Percentiles rank a stretch among this genome's conserved stretches.
Evolutionary conservation across 2,888 invertebrate species (phyloP).

Genomic region (Cosmorhoe ocellata): DNA sequence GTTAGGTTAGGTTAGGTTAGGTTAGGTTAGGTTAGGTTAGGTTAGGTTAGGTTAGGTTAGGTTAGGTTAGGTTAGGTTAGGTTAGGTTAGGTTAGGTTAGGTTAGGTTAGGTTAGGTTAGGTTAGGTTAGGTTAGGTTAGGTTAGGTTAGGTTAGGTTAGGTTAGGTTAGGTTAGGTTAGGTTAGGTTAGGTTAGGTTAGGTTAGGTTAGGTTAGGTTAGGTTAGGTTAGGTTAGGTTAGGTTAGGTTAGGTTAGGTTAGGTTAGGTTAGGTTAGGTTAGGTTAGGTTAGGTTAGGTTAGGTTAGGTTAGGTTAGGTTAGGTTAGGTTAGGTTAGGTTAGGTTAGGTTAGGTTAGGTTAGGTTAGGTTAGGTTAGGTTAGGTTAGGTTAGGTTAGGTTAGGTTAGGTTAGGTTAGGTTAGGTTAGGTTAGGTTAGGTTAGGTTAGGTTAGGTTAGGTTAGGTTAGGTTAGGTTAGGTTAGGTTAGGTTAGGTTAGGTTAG

Average conservation of each 20-base stretch:
- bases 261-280: conserved; percentile 27
- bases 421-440: not conserved
- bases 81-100: conserved; percentile 17
- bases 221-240: conserved; percentile 22
- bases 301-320: conserved; percentile 24
- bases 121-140: conserved; percentile 18
- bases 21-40: conserved; percentile 26
- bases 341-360: conserved; percentile 29
- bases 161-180: conserved; percentile 21
- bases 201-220: conserved; percentile 25
- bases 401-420: conserved; percentile 17
- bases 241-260: conserved; percentile 24
- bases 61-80: conserved; percentile 22
- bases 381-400: conserved; percentile 18
- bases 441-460: conserved; percentile 11
- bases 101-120: conserved; percentile 16
- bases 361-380: conserved; percentile 28
- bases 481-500: conserved; percentile 18
- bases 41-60: conserved; percentile 11
- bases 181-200: conserved; percentile 22
- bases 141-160: conserved; percentile 20
- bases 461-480: conserved; percentile 37
- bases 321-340: conserved; percentile 26
- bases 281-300: conserved; percentile 26
- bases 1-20: conserved; percentile 24